A percentile compares a stretch with the other conserved stretches of the same genome.
These are phyloP conservation scores for Drosophila rufa DNA, from an alignment of 1,140 invertebrate species.

Conservation along the genomic window DNA sequence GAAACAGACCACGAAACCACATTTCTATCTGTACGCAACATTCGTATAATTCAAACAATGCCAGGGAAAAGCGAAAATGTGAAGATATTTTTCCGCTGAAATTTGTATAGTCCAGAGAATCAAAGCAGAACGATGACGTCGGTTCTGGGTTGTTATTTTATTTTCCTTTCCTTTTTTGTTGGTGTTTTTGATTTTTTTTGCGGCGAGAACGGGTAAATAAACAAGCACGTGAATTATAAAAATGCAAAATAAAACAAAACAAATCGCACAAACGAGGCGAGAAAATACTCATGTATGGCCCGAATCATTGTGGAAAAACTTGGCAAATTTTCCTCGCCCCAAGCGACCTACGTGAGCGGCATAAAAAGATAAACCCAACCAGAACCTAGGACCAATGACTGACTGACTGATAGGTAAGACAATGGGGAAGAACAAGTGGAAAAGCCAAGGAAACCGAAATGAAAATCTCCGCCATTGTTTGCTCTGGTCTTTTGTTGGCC, in stretches of 20 bases:
- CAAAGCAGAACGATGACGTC: constrained; percentile 32
- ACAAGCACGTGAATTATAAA: constrained; percentile 72
- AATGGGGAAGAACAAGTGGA: constrained; percentile 50
- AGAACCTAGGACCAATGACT: constrained; percentile 33
- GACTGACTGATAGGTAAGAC: constrained; percentile 60
- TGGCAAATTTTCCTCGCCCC: constrained; percentile 70
- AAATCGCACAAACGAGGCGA: constrained; percentile 49
- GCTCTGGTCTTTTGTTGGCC: constrained; percentile 56
- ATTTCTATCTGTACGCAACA: constrained; percentile 16
- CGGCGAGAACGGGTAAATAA: constrained; percentile 52
- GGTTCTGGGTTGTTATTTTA: constrained; percentile 16
- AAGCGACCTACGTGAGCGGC: constrained; percentile 67
- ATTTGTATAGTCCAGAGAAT: constrained; percentile 6
- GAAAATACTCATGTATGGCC: constrained; percentile 45
- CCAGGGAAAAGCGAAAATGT: constrained; percentile 22
- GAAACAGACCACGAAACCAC: constrained; percentile 41
- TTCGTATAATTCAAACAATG: constrained; percentile 47
- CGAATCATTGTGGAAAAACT: constrained; percentile 77
- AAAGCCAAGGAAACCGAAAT: constrained; percentile 49
- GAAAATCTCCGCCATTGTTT: constrained; percentile 67
- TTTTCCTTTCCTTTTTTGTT: not conserved
- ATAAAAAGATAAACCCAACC: constrained; percentile 50
- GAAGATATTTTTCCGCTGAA: constrained; percentile 28
- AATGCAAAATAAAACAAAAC: constrained; percentile 60
- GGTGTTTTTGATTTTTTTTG: constrained; percentile 1